phyloP scores from a whole-genome alignment of 2,113 vertebrate genomes.

The Zosterops pallidus region DNA sequence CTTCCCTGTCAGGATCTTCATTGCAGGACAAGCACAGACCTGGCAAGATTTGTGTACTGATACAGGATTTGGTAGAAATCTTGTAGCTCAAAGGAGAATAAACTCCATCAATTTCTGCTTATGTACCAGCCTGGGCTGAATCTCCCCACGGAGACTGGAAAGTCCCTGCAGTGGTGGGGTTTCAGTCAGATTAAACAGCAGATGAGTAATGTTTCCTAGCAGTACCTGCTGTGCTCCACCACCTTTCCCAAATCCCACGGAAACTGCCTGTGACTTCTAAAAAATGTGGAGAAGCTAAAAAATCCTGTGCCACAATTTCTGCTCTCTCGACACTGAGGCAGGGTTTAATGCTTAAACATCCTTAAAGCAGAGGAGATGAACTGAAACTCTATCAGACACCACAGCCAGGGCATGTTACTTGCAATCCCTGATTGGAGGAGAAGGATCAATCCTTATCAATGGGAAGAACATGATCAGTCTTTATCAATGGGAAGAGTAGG shows the following conservation, averaged over 20 bases:
- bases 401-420: rapidly evolving
- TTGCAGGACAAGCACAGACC: conserved; percentile 44
- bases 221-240: neutral
- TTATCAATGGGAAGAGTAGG: neutral
- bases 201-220: neutral
- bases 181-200: neutral
- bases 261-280: neutral
- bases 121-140: neutral
- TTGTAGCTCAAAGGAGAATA: neutral
- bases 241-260: neutral
- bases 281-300: neutral
- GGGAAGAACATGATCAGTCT: neutral
- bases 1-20: neutral
- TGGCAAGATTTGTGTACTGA: neutral
- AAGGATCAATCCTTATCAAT: rapidly evolving
- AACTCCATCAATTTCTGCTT: neutral
- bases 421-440: neutral
- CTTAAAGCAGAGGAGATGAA: neutral
- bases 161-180: neutral
- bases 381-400: neutral
- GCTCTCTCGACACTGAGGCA: neutral
- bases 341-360: neutral
- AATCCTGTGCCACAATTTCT: neutral
- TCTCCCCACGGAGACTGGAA: neutral
- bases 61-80: neutral